phyloP scores from a whole-genome alignment of 2,797 vertebrate species.

The Cyclura pinguis region DNA sequence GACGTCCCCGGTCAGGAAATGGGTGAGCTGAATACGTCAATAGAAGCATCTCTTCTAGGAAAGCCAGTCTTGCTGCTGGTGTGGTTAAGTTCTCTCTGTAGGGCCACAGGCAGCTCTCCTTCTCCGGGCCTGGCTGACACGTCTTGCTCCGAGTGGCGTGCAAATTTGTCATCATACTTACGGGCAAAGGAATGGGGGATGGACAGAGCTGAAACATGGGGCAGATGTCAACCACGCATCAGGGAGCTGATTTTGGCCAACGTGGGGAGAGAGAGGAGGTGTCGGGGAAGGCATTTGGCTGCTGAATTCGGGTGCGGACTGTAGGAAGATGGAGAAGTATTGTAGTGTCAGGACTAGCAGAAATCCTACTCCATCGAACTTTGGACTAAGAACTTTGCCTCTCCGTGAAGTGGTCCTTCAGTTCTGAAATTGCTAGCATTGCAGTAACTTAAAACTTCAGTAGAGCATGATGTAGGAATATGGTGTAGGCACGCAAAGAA shows the following conservation, averaged over 20 bases:
- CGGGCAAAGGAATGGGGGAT: too few relatives aligned
- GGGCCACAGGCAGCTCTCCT: too few relatives aligned
- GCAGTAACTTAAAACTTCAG: too few relatives aligned
- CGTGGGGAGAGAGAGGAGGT: too few relatives aligned
- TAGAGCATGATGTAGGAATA: too few relatives aligned
- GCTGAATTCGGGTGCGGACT: neutral
- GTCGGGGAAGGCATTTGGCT: neutral
- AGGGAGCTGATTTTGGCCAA: neutral
- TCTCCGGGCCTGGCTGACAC: neutral
- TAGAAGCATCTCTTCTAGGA: neutral
- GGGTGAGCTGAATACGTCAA: neutral
- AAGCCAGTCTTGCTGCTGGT: neutral
- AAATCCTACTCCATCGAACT: neutral
- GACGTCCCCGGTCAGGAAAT: neutral
- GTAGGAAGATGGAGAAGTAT: neutral
- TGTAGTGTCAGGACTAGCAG: too few relatives aligned
- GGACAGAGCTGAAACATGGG: too few relatives aligned
- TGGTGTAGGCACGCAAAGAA: too few relatives aligned
- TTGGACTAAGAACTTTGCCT: too few relatives aligned
- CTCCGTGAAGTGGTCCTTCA: too few relatives aligned
- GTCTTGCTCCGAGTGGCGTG: neutral
- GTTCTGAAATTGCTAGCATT: too few relatives aligned
- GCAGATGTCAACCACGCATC: fast-evolving
- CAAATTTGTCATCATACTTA: neutral
- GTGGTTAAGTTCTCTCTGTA: too few relatives aligned